Conservation (phyloP, 2,797 vertebrate genomes). For the Squalus acanthias region DNA sequence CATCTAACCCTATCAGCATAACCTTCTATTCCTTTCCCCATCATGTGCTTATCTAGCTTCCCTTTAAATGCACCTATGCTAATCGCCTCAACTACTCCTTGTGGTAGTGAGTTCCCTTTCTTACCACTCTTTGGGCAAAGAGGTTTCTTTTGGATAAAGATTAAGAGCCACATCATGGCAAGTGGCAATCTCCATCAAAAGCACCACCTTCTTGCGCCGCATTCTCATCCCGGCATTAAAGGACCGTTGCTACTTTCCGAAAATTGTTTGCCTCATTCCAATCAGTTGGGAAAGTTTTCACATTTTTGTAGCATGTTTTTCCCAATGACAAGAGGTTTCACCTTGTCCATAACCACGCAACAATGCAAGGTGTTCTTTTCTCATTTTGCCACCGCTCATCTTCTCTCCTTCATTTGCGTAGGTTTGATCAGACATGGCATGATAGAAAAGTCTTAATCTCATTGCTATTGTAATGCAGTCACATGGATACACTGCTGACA, state of each 20-base stretch:
- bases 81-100: no score
- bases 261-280: neutral
- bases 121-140: no score
- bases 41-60: no score
- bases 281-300: neutral
- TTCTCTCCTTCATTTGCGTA: neutral
- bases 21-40: no score
- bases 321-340: neutral
- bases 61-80: no score
- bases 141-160: no score
- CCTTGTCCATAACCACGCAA: neutral
- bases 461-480: neutral
- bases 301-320: neutral
- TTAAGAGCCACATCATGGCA: neutral
- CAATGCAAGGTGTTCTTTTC: neutral
- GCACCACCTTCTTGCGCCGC: neutral
- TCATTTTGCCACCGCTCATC: neutral
- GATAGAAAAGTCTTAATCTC: neutral
- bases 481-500: neutral
- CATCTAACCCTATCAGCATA: no score
- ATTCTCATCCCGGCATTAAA: neutral
- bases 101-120: no score
- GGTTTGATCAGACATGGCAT: neutral
- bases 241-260: neutral
- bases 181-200: neutral